A percentile compares a stretch with the other conserved stretches of the same genome.
phyloP scores from a whole-genome alignment of 2,113 vertebrate species.

The Urocolius indicus region DNA sequence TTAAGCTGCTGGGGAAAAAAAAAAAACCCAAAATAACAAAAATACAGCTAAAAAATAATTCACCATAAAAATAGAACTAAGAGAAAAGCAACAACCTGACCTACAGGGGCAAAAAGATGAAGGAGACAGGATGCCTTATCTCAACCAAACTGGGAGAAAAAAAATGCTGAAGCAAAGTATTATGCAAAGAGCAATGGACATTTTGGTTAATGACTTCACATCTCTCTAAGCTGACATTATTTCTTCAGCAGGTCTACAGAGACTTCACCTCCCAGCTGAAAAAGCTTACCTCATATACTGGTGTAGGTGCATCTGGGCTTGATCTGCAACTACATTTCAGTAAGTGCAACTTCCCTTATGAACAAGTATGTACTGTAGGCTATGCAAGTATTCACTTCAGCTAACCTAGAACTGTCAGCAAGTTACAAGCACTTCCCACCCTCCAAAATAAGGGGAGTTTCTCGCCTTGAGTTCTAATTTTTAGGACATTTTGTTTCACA shows the following conservation, averaged over 20 bases:
- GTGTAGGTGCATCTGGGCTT: not conserved
- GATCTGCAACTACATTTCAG: not conserved
- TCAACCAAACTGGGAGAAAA: not conserved
- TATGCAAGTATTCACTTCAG: accelerated
- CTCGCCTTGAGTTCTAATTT: not conserved
- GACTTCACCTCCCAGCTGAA: not conserved
- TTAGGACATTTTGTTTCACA: not conserved
- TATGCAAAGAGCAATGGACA: not conserved
- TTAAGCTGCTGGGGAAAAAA: not conserved
- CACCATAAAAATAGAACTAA: not conserved
- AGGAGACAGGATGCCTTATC: not conserved
- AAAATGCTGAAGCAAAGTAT: not conserved
- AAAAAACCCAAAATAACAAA: not conserved
- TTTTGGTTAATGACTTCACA: not conserved
- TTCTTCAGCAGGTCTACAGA: not conserved
- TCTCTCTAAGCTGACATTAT: not conserved
- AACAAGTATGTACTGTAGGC: not conserved
- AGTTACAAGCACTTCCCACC: not conserved
- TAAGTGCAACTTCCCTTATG: not conserved
- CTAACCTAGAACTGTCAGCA: not conserved
- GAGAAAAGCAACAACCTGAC: not conserved
- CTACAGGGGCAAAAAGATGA: not conserved
- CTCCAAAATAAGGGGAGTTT: not conserved
- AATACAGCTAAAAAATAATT: not conserved
- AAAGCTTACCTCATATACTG: not conserved